phyloP scores from a whole-genome alignment of 2,888 invertebrate genomes.

The Aricia artaxerxes region DNA sequence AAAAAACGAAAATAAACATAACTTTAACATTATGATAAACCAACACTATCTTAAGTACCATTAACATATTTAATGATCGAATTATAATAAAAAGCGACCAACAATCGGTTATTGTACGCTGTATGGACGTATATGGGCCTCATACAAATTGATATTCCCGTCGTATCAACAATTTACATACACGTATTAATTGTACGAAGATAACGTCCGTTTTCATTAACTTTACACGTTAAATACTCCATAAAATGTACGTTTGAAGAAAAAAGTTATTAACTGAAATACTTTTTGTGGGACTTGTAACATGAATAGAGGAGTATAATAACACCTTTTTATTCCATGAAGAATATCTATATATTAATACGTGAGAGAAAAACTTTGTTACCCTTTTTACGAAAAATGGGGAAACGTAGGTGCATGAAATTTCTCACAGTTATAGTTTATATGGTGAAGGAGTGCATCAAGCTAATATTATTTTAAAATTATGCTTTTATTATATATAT shows the following conservation, averaged over 20 bases:
- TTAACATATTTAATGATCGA: slow-evolving; percentile 27
- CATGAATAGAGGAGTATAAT: too few relatives aligned
- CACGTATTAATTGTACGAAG: slow-evolving; percentile 36
- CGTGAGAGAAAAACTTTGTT: too few relatives aligned
- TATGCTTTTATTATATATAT: too few relatives aligned
- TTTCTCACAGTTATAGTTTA: too few relatives aligned
- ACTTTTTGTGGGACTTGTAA: background rate
- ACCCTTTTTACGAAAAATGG: too few relatives aligned
- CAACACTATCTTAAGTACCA: slow-evolving; percentile 5
- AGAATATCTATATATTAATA: too few relatives aligned
- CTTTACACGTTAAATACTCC: background rate
- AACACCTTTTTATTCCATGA: too few relatives aligned
- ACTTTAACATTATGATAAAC: background rate
- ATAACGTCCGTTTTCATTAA: slow-evolving; percentile 12
- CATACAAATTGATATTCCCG: slow-evolving; percentile 38
- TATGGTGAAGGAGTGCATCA: too few relatives aligned
- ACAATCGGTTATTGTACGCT: slow-evolving; percentile 30
- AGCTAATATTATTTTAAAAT: too few relatives aligned
- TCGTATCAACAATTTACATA: slow-evolving; percentile 39
- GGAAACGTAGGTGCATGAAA: too few relatives aligned
- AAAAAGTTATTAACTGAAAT: background rate
- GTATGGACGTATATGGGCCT: slow-evolving; percentile 30
- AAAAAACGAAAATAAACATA: background rate
- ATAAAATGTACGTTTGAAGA: background rate
- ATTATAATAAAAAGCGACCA: slow-evolving; percentile 26